phyloP scores from a whole-genome alignment of 2,797 vertebrate species.

The Darevskia mixta region DNA sequence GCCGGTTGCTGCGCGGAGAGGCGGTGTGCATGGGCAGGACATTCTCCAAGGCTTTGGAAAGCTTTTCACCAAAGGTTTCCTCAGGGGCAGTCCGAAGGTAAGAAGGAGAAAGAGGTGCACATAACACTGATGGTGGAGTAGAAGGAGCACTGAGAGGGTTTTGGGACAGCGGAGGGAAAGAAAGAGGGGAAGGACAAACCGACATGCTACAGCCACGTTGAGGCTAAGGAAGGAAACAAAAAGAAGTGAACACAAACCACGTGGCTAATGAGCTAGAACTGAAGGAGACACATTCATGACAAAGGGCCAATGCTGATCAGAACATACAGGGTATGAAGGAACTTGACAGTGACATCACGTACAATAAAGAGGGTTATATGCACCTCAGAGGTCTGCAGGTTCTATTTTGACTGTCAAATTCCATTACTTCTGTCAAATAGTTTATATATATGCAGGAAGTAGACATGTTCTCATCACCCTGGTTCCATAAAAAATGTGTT shows the following conservation, averaged over 20 bases:
- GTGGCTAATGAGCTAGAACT: constrained; percentile 71
- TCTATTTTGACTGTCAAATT: constrained; percentile 41
- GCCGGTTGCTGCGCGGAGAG: constrained; percentile 86
- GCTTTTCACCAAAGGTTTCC: constrained; percentile 94
- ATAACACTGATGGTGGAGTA: constrained; percentile 81
- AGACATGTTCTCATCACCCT: neutral
- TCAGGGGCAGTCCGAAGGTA: constrained; percentile 85
- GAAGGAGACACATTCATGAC: constrained; percentile 69
- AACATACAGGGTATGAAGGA: constrained; percentile 36
- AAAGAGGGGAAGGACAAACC: constrained; percentile 91
- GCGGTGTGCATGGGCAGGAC: constrained; percentile 93
- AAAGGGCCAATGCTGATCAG: constrained; percentile 48
- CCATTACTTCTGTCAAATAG: neutral
- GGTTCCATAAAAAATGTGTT: neutral
- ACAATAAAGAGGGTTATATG: constrained; percentile 41
- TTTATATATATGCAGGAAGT: neutral
- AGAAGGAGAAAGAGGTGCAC: constrained; percentile 82
- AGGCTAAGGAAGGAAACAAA: constrained; percentile 83
- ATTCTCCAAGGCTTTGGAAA: constrained; percentile 96
- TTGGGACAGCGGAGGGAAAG: constrained; percentile 82
- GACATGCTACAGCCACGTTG: constrained; percentile 98
- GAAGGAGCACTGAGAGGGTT: constrained; percentile 91
- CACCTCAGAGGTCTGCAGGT: constrained; percentile 45
- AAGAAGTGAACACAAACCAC: constrained; percentile 76
- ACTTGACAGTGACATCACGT: constrained; percentile 58